phyloP scores from a whole-genome alignment of 2,113 vertebrate genomes.

The Eupsittula cactorum region DNA sequence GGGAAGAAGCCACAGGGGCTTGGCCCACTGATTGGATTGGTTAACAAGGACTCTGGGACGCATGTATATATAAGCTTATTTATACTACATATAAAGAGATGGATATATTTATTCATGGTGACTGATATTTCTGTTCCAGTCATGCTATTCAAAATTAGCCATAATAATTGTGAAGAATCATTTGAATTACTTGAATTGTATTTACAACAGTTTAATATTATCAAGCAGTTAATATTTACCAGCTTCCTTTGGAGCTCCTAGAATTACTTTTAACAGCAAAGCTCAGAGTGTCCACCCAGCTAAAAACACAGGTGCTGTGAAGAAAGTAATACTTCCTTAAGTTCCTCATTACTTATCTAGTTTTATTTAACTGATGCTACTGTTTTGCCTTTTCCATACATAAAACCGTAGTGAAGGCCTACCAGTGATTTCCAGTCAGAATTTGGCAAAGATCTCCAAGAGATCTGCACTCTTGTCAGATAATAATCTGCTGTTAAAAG shows the following conservation, averaged over 20 bases:
- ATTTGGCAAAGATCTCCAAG: not conserved
- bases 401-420: not conserved
- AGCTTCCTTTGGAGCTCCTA: not conserved
- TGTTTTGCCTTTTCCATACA: not conserved
- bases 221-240: not conserved
- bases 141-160: not conserved
- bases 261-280: not conserved
- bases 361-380: not conserved
- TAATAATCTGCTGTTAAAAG: not conserved
- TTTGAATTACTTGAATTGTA: not conserved
- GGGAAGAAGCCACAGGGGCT: too few species aligned
- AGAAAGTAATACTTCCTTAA: not conserved
- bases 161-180: not conserved
- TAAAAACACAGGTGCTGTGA: not conserved
- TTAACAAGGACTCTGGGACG: too few species aligned
- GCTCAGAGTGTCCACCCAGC: not conserved
- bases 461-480: not conserved
- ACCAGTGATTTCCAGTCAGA: not conserved
- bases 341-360: not conserved
- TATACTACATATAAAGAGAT: not conserved
- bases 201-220: not conserved
- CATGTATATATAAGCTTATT: too few species aligned
- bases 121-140: not conserved
- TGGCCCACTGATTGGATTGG: too few species aligned
- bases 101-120: not conserved